Evolutionary conservation across 2,888 invertebrate species (phyloP).

Genomic region (Rhaphigaster nebulosa): DNA sequence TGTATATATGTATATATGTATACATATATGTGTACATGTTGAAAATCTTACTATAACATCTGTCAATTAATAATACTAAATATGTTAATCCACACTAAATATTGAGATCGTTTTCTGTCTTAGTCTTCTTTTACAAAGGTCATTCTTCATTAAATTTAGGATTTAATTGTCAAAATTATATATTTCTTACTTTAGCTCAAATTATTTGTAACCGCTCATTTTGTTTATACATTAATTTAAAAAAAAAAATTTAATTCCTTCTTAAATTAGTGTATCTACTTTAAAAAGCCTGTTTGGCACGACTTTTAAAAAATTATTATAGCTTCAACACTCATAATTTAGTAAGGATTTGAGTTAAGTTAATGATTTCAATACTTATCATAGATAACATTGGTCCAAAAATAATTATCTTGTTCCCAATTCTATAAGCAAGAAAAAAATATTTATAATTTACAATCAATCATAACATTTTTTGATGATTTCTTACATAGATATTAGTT

Average conservation of each 20-base stretch:
- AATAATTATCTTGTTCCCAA: background rate
- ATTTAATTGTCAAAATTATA: background rate
- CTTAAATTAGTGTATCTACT: background rate
- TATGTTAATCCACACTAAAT: slow-evolving; percentile 29
- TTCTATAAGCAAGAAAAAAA: background rate
- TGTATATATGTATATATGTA: background rate
- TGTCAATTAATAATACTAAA: background rate
- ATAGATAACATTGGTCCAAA: slow-evolving; percentile 26
- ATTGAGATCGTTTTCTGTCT: slow-evolving; percentile 38
- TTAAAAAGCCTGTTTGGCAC: background rate
- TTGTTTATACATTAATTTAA: background rate
- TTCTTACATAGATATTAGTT: slow-evolving; percentile 7
- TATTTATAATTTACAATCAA: background rate
- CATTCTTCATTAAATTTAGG: background rate
- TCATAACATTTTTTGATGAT: background rate
- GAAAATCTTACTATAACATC: background rate
- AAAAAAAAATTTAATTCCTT: background rate
- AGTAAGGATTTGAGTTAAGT: background rate
- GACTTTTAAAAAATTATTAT: background rate
- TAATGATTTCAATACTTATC: slow-evolving; percentile 41
- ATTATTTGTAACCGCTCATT: background rate
- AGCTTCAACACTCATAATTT: background rate
- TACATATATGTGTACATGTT: background rate
- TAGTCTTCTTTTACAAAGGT: background rate
- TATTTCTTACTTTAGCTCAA: background rate